Evolutionary conservation across 2,888 invertebrate genomes (phyloP), one percentile per base, ranked within the genome.

Genomic region (Crioceris asparagi): DNA sequence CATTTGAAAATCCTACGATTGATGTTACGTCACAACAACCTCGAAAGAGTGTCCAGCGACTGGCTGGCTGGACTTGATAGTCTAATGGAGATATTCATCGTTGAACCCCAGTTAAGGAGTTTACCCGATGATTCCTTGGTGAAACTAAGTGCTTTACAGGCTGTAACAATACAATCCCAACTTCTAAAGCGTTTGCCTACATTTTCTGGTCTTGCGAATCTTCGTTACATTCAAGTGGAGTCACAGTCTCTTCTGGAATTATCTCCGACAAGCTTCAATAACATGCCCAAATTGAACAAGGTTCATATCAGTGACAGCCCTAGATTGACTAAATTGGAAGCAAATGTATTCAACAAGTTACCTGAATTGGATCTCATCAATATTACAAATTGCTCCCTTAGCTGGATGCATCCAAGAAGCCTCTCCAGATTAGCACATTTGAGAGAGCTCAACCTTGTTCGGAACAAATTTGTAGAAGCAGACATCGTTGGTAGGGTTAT

Each of bases 21-120:
- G 23, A 87, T 90, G 84, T 62, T 90, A 38, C 73, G 88, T 2
- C 80, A 87, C 56, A 90, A 88, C 61, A 79, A 82, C 25, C 62
- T 90, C 11, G 86, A 90, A 59, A 71, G 86, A 35, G 72, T 88
- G 11, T 83, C 87, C 1, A 76, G 78, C 29, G 81, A 83, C 35
- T 88, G 88, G 83, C 62, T 88, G 35, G 79, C 80, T 37, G 80
- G 83, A 15, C 71, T 86, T 35, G 73, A 74, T 26, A 76, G 76
- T 33, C 65, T 90, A 19, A 75, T 87, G 48, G 90, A 90, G 66
- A 71, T 90, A 37, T 90, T 81, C 53, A 72, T 90, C 18, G 88
- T 88, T 2, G 90, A 90, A 62, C 83, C 85, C 11, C 80, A 83
- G 46, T 61, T 90, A 33, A 73, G 83, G 42, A 84, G 77, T 49